These are phyloP conservation scores for Molanna angustata DNA, from an alignment of 2,888 invertebrate genomes.

Conservation along the genomic window DNA sequence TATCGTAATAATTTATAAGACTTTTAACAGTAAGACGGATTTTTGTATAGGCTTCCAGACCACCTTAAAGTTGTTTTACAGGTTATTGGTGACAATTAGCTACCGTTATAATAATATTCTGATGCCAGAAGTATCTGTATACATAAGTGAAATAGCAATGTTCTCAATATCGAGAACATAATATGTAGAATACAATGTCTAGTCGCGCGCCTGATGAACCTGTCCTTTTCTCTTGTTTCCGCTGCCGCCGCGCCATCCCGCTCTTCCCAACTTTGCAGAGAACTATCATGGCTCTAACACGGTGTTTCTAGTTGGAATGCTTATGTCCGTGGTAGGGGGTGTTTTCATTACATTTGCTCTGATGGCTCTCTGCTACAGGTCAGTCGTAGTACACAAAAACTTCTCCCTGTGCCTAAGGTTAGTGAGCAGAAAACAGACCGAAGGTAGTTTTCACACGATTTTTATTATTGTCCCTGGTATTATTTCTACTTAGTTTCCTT, in stretches of 20 bases:
- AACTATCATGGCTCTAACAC: constrained; percentile 97
- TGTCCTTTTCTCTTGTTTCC: constrained; percentile 23
- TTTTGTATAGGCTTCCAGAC: too few relatives aligned
- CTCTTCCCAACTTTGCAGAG: constrained; percentile 66
- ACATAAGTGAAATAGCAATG: too few relatives aligned
- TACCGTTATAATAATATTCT: too few relatives aligned
- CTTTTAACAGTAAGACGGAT: too few relatives aligned
- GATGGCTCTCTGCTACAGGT: constrained; percentile 99
- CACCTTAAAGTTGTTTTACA: too few relatives aligned
- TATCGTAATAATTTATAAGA: too few relatives aligned
- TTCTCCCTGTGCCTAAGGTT: constrained; percentile 98
- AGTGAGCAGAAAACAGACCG: constrained; percentile 86
- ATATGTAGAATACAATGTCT: too few relatives aligned
- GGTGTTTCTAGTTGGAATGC: constrained; percentile 95
- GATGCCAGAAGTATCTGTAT: too few relatives aligned
- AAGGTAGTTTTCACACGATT: constrained; percentile 59
- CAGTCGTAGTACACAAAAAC: constrained; percentile 98
- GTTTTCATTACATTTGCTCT: constrained; percentile 98
- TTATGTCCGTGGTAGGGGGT: constrained; percentile 98
- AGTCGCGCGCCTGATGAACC: constrained; percentile 18
- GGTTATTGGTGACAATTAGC: too few relatives aligned
- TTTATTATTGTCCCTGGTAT: constrained; percentile 44
- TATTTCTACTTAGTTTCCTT: constrained; percentile 45
- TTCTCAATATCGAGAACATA: too few relatives aligned
- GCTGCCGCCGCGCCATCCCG: constrained; percentile 15